These are phyloP conservation scores for Orchesella cincta DNA, from an alignment of 1,140 invertebrate genomes.

Conservation along the genomic window DNA sequence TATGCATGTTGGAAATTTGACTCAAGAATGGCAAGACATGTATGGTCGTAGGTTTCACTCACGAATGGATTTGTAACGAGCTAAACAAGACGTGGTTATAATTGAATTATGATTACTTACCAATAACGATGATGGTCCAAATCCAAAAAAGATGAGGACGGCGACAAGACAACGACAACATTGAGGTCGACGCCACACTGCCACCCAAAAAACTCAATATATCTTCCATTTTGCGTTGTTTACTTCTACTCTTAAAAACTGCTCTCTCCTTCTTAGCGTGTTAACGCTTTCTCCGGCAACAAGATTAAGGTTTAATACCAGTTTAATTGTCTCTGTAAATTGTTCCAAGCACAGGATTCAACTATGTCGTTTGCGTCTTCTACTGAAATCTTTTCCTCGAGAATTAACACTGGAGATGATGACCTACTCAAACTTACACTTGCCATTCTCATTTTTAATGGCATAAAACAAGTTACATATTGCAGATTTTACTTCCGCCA, in stretches of 20 bases:
- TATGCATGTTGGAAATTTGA: no score
- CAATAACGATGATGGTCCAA: constrained; percentile 21
- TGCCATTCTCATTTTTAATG: constrained; percentile 24
- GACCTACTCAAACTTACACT: not conserved
- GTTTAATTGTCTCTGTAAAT: constrained; percentile 18
- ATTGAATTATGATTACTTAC: constrained; percentile 16
- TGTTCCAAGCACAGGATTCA: not conserved
- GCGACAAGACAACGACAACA: not conserved
- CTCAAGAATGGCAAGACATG: no score
- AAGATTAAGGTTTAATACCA: not conserved
- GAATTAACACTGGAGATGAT: not conserved
- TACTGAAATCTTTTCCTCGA: not conserved
- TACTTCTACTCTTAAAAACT: not conserved
- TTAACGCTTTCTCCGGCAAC: not conserved
- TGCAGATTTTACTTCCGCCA: no score
- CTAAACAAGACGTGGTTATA: no score
- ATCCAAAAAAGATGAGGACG: constrained; percentile 20
- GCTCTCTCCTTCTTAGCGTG: not conserved
- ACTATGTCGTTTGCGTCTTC: constrained; percentile 1
- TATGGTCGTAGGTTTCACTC: no score
- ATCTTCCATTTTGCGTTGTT: constrained; percentile 16
- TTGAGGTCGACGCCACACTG: constrained; percentile 9
- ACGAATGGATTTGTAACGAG: no score
- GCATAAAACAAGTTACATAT: no score
- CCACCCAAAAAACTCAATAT: not conserved